Percentiles rank a stretch among this genome's conserved stretches.
phyloP scores from a whole-genome alignment of 1,140 invertebrate species.

The Drosophila pectinifera region DNA sequence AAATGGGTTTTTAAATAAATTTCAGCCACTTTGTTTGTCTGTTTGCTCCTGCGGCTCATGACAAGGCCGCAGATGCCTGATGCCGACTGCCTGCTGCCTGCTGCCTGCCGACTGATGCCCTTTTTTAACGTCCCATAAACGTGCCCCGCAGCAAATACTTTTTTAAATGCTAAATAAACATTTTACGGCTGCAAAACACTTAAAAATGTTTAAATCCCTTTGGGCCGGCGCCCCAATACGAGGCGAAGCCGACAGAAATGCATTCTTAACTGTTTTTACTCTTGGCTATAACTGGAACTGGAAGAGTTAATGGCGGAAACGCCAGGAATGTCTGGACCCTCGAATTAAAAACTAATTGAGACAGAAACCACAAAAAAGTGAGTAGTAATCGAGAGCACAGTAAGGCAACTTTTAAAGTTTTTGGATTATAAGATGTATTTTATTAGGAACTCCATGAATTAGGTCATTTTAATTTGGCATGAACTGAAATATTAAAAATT shows the following conservation, averaged over 20 bases:
- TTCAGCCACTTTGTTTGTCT: constrained; percentile 70
- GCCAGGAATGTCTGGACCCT: neutral
- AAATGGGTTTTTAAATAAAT: constrained; percentile 83
- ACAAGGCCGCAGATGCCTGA: constrained; percentile 26
- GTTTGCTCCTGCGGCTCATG: constrained; percentile 60
- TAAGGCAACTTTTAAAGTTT: neutral
- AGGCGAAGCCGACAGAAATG: constrained; percentile 9
- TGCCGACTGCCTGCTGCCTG: constrained; percentile 6
- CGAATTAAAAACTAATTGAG: constrained; percentile 18
- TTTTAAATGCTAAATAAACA: constrained; percentile 83
- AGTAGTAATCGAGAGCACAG: neutral
- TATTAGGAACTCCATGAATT: neutral
- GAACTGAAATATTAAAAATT: too few relatives aligned
- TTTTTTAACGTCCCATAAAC: constrained; percentile 80
- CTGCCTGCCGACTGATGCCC: constrained; percentile 41
- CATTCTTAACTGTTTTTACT: constrained; percentile 1
- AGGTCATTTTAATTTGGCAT: neutral
- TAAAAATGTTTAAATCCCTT: constrained; percentile 71
- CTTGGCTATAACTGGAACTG: neutral
- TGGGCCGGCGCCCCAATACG: neutral
- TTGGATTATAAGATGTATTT: neutral
- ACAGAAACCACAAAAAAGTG: neutral
- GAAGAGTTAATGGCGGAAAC: constrained; percentile 21
- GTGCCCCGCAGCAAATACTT: constrained; percentile 73
- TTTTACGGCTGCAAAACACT: constrained; percentile 71